Evolutionary conservation across 2,888 invertebrate species (phyloP).

Genomic region (Lapara coniferarum): DNA sequence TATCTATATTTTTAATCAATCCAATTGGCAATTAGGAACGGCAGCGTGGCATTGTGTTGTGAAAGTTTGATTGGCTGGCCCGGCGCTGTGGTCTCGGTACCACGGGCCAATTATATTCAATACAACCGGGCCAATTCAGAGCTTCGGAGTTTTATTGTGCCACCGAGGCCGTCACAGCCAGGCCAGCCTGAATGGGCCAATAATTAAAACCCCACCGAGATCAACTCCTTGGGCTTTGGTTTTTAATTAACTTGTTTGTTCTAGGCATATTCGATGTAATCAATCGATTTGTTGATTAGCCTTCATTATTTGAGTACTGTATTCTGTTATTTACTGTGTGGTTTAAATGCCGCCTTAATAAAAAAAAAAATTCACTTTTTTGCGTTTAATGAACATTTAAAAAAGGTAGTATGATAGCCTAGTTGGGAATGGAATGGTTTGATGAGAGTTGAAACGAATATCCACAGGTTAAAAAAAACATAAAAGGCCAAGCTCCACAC

Average conservation of each 20-base stretch:
- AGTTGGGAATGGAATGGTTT: too few relatives aligned
- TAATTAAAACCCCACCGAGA: slow-evolving; percentile 76
- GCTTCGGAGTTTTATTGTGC: slow-evolving; percentile 74
- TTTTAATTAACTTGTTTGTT: slow-evolving; percentile 76
- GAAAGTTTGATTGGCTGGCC: slow-evolving; percentile 76
- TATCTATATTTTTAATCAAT: slow-evolving; percentile 13
- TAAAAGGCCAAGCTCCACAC: too few relatives aligned
- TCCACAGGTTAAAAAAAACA: too few relatives aligned
- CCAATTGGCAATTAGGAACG: slow-evolving; percentile 71
- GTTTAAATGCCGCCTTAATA: too few relatives aligned
- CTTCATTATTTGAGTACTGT: slow-evolving; percentile 2
- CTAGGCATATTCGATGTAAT: slow-evolving; percentile 32
- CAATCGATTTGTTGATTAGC: slow-evolving; percentile 10
- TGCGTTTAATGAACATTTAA: too few relatives aligned
- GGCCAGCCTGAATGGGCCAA: slow-evolving; percentile 70
- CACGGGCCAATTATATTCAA: slow-evolving; percentile 77
- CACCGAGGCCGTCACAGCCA: slow-evolving; percentile 69
- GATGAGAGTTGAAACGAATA: too few relatives aligned
- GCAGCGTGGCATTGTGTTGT: slow-evolving; percentile 61
- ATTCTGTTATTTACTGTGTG: too few relatives aligned
- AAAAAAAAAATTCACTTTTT: too few relatives aligned
- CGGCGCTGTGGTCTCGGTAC: slow-evolving; percentile 49
- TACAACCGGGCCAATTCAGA: slow-evolving; percentile 69
- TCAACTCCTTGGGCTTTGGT: slow-evolving; percentile 63
- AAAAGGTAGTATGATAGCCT: too few relatives aligned